Evolutionary conservation across 2,113 vertebrate genomes (phyloP).

Genomic region (Butorides virescens): DNA sequence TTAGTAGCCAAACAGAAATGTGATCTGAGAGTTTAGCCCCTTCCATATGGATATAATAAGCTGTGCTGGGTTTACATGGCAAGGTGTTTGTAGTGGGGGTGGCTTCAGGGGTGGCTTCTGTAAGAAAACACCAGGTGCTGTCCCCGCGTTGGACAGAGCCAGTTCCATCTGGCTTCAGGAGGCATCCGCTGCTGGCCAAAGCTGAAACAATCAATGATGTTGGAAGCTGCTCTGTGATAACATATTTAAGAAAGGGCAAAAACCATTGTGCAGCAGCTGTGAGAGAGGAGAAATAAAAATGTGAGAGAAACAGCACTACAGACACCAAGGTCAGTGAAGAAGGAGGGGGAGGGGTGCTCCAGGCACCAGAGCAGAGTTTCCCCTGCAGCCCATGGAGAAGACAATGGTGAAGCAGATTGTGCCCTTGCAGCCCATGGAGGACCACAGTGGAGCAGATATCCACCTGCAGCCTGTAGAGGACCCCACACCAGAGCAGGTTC

Average conservation of each 20-base stretch:
- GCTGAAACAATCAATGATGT: accelerated
- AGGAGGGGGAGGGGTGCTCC: not conserved
- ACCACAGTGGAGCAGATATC: not conserved
- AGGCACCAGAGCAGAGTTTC: accelerated
- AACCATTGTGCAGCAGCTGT: not conserved
- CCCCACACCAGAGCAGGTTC: not conserved
- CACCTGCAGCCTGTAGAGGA: not conserved
- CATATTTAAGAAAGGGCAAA: not conserved
- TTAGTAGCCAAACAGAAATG: not conserved
- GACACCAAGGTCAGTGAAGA: not conserved
- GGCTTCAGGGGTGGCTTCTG: not conserved
- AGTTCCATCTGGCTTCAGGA: not conserved
- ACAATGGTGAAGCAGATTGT: not conserved
- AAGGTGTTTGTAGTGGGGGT: not conserved
- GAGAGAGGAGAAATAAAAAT: not conserved
- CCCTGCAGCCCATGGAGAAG: not conserved
- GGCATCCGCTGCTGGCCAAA: not conserved
- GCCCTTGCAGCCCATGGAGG: not conserved
- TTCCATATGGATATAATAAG: not conserved
- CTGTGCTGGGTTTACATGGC: not conserved
- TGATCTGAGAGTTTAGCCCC: not conserved
- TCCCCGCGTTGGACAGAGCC: not conserved
- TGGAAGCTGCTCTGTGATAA: too few species aligned
- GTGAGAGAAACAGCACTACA: not conserved
- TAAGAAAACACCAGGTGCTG: not conserved